Evolutionary conservation across 2,888 invertebrate genomes (phyloP).

Genomic region (Cantharis rustica): DNA sequence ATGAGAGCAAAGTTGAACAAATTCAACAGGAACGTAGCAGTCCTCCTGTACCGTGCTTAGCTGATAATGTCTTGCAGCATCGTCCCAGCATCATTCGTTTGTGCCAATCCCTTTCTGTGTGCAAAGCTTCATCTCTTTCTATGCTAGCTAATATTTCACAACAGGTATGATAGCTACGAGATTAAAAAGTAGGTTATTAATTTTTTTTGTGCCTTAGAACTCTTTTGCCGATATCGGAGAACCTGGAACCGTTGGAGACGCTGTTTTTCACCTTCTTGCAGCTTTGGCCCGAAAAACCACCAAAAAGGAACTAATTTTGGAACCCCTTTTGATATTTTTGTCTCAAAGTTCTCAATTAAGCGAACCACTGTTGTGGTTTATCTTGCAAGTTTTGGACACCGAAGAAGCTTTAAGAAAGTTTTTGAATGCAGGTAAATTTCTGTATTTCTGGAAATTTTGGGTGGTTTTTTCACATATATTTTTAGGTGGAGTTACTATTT

Average conservation of each 20-base stretch:
- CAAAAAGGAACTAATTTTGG: conserved; percentile 74
- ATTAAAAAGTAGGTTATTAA: not conserved
- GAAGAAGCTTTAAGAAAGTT: conserved; percentile 77
- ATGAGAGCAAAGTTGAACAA: conserved; percentile 82
- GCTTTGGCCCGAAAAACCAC: conserved; percentile 78
- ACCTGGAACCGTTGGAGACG: conserved; percentile 80
- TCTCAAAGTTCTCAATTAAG: conserved; percentile 66
- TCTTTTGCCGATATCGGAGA: conserved; percentile 56
- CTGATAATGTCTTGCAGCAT: conserved; percentile 76
- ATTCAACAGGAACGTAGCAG: conserved; percentile 51
- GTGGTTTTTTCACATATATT: conserved; percentile 14
- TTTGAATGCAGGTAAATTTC: conserved; percentile 64
- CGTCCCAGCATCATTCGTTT: conserved; percentile 82
- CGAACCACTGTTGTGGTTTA: conserved; percentile 84
- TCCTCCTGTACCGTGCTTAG: conserved; percentile 66
- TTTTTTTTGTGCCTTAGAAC: conserved; percentile 27
- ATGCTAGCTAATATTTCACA: conserved; percentile 60
- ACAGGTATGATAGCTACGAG: conserved; percentile 4
- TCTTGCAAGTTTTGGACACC: conserved; percentile 78
- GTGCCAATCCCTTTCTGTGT: conserved; percentile 78
- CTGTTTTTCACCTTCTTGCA: conserved; percentile 82
- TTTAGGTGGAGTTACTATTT: conserved; percentile 69
- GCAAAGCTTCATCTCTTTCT: conserved; percentile 71
- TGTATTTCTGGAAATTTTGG: not conserved
- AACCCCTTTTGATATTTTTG: conserved; percentile 77